Evolutionary conservation across 1,140 invertebrate genomes (phyloP).

Genomic region (Hypothenemus hampei): DNA sequence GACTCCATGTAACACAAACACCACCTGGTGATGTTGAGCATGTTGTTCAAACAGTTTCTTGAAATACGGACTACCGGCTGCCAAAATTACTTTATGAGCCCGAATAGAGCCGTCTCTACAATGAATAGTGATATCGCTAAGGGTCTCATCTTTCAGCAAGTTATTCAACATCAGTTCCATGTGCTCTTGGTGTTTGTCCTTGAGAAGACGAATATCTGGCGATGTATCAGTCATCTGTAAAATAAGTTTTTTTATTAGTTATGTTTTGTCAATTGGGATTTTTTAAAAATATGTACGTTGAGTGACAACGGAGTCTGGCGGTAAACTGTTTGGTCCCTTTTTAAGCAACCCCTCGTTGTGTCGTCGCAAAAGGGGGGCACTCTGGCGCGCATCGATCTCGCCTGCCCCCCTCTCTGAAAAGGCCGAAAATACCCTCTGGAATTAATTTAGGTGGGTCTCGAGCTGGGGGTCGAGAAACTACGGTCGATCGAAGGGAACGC

Average conservation of each 20-base stretch:
- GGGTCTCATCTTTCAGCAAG: conserved; percentile 61
- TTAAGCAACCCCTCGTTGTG: not conserved
- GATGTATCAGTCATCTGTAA: conserved; percentile 25
- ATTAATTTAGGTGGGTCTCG: conserved; percentile 20
- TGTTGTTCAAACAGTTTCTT: conserved; percentile 41
- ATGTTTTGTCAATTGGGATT: not conserved
- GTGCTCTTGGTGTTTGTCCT: conserved; percentile 71
- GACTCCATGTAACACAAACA: conserved; percentile 34
- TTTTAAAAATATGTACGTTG: not conserved
- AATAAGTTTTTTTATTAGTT: not conserved
- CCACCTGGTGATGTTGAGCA: conserved; percentile 35
- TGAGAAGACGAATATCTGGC: conserved; percentile 41
- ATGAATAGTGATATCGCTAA: conserved; percentile 62
- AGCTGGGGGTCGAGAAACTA: conserved; percentile 2
- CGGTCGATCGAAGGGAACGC: not conserved
- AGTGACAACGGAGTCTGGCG: not conserved
- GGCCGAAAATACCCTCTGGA: conserved; percentile 21
- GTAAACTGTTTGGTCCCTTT: not conserved
- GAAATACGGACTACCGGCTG: conserved; percentile 72
- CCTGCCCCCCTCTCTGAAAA: conserved; percentile 10
- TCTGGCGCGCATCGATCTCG: conserved; percentile 2
- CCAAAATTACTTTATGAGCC: conserved; percentile 66
- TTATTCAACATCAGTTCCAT: conserved; percentile 65
- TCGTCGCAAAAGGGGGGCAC: conserved; percentile 7
- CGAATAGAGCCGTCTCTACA: conserved; percentile 61